phyloP scores from a whole-genome alignment of 2,888 invertebrate species.

The Dysmachus trigonus region DNA sequence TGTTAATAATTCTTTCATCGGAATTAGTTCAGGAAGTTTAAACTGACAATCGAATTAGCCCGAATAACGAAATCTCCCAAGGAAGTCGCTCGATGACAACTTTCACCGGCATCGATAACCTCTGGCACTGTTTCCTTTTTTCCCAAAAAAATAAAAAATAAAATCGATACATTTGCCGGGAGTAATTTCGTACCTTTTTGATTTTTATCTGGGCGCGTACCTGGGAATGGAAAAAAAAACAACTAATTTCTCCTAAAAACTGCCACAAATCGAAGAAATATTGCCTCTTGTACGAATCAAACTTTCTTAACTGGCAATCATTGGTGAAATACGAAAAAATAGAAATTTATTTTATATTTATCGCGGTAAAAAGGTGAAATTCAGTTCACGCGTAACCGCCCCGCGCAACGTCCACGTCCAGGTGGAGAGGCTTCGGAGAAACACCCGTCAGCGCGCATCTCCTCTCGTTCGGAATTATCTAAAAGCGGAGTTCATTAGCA shows the following conservation, averaged over 20 bases:
- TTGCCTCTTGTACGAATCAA: background rate
- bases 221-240: too few species aligned
- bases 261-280: background rate
- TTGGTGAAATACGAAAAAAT: background rate
- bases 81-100: background rate
- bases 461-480: constrained; percentile 12
- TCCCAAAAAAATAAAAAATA: too few species aligned
- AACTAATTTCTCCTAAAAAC: background rate
- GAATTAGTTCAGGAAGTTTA: constrained; percentile 29
- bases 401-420: background rate
- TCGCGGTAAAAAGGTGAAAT: background rate
- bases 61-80: constrained; percentile 1
- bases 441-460: background rate
- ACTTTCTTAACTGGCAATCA: background rate
- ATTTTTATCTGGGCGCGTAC: background rate
- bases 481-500: constrained; percentile 37
- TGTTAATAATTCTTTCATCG: constrained; percentile 1
- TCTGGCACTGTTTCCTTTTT: constrained; percentile 16
- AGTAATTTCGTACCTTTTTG: constrained; percentile 12
- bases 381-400: background rate
- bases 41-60: constrained; percentile 12
- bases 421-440: background rate
- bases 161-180: background rate
- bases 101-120: constrained; percentile 29
- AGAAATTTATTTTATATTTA: background rate